Base-by-base conservation (phyloP, 2,797 vertebrate genomes). In the Pampus argenteus region DNA sequence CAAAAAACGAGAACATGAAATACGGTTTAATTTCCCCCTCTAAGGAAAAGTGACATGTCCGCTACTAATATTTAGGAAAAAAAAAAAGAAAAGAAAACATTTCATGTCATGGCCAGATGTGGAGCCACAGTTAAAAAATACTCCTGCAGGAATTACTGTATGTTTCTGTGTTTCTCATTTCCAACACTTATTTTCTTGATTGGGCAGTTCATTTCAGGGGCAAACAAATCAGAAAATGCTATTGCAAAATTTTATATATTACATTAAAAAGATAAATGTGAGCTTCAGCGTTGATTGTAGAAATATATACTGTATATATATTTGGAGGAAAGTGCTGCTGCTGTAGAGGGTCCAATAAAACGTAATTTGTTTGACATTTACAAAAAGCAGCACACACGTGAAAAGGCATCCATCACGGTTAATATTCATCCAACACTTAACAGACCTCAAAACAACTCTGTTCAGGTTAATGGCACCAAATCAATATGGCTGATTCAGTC, bases 351-450 rank as follows among this genome's bases (percentile, higher is more conserved):
- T 60, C 67, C 73, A 83, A 84, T 71, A 72, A 70, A 79, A 75
- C 66, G 29, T 56, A 29, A 81, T 76, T 78, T 25, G 69, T 71
- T 61, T 86, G 85, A 81, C 76, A 84, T 82, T 81, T 77, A 66
- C 63, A 62, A 71, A 84, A 87, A 77, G 74, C 74, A 66, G 64
- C 71, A 34, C n/a, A 69, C 13, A 25, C 26, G 42, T 44, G 31
- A 56, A 67, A 73, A 71, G 50, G 14, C 77, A 66, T 71, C 76
- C 70, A 64, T 82, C 80, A 61, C 50, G 34, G 34, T 62, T 73
- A 40, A 82, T 51, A 48, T 57, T 72, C 71, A 47, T 25, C 17
- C 14, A 71, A 78, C 68, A 83, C 61, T 74, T 66, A 54, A 58
- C 42, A 85, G 63, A 82, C 71, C 57, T 68, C 68, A 71, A 49